A percentile compares a stretch with the other conserved stretches of the same genome.
These are phyloP conservation scores for Miichthys miiuy DNA, from an alignment of 2,797 vertebrate genomes.

Conservation along the genomic window DNA sequence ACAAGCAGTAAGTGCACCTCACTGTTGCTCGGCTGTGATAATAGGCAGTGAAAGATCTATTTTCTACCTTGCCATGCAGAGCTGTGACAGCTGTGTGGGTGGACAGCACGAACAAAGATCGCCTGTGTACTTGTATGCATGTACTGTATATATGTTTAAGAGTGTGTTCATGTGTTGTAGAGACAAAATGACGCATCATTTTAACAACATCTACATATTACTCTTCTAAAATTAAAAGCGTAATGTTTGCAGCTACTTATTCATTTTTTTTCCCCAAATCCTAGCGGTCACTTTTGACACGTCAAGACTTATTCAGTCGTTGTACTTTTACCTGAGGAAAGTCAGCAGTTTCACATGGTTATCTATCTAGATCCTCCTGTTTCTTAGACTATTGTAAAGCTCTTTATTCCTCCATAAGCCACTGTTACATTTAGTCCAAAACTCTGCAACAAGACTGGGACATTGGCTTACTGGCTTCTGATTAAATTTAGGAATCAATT, in stretches of 20 bases:
- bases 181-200: conserved; percentile 4
- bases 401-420: not conserved
- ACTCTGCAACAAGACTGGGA: not conserved
- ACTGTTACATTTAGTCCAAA: not conserved
- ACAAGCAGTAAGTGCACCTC: conserved; percentile 34
- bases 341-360: not conserved
- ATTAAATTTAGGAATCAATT: conserved; percentile 2
- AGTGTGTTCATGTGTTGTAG: not conserved
- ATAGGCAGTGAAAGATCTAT: conserved; percentile 63
- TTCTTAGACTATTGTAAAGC: not conserved
- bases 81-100: conserved; percentile 71
- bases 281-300: too few relatives aligned
- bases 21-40: conserved; percentile 49
- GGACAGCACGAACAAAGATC: conserved; percentile 45
- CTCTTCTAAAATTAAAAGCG: not conserved
- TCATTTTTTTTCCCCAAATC: too few relatives aligned
- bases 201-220: conserved; percentile 7
- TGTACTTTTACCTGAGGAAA: too few relatives aligned
- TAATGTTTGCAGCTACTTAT: conserved; percentile 12
- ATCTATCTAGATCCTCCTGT: not conserved
- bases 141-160: not conserved
- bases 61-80: conserved; percentile 60
- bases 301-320: too few relatives aligned
- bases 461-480: not conserved
- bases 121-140: conserved; percentile 16